Evolutionary conservation across 2,888 invertebrate species (phyloP).

Genomic region (Drosophila glabriapex): DNA sequence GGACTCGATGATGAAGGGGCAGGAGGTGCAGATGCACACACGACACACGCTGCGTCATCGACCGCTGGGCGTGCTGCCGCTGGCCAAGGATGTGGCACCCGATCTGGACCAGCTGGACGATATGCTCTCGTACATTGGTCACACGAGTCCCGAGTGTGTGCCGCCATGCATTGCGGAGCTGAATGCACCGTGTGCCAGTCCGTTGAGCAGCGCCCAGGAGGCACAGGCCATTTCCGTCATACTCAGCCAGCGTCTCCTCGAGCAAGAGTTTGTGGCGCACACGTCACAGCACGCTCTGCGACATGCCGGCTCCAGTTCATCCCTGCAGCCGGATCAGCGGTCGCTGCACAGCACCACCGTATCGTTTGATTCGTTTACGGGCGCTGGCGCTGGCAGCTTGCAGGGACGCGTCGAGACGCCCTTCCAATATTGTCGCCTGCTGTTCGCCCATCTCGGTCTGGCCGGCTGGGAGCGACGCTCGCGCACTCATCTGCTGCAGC

Average conservation of each 20-base stretch:
- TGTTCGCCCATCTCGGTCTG: conserved; percentile 96
- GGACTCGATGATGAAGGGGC: conserved; percentile 80
- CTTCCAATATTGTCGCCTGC: conserved; percentile 93
- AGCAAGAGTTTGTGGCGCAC: conserved; percentile 89
- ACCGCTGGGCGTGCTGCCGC: conserved; percentile 91
- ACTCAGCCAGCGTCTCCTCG: conserved; percentile 93
- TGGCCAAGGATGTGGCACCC: conserved; percentile 92
- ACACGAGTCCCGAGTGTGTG: conserved; percentile 95
- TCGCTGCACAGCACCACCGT: conserved; percentile 71
- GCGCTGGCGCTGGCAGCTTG: conserved; percentile 84
- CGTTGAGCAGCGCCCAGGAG: conserved; percentile 91
- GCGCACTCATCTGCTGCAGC: conserved; percentile 93
- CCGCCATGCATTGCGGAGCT: conserved; percentile 88
- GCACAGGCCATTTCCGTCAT: conserved; percentile 94
- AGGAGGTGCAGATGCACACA: conserved; percentile 87
- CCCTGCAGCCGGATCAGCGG: conserved; percentile 74
- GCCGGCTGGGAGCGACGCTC: conserved; percentile 95
- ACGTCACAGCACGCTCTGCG: conserved; percentile 56
- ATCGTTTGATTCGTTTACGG: conserved; percentile 86
- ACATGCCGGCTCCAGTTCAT: conserved; percentile 49
- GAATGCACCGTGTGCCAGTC: conserved; percentile 92
- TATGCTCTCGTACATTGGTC: conserved; percentile 95
- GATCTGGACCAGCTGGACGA: conserved; percentile 97
- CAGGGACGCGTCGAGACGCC: conserved; percentile 87
- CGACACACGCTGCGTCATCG: conserved; percentile 90